Evolutionary conservation across 1,140 invertebrate genomes (phyloP), one percentile per base, ranked within the genome.

Genomic region (Bombus breviceps): DNA sequence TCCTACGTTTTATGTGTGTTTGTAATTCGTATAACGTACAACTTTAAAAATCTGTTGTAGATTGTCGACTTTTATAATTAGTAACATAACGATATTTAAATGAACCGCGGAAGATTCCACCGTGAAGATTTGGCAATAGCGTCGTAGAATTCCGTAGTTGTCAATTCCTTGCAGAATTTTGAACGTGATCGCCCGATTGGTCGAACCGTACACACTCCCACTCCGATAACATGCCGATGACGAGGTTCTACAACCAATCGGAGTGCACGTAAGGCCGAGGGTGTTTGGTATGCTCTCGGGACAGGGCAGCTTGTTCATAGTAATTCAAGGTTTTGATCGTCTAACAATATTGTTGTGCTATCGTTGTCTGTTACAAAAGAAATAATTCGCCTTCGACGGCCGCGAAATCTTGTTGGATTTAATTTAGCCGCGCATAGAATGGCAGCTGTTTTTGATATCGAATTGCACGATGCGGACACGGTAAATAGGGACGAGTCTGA

Each of bases 371-470:
- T 83, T 47, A 32, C 39, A 74, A 47, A 75, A 74, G 71, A 85
- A 77, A 41, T 78, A 76, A 78, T 74, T 69, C 41, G 59, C 43
- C 22, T 57, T 57, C 25, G 37, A 71, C 32, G 32, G 41, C 47
- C 64, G 64, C 41, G 62, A 47, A 37, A 75, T 66, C 34, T 64
- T 18, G 34, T 85, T 68, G 28, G n/a, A 37, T 81, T 71, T 34
- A 28, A 77, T 43, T 43, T 41, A 57, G 62, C 37, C n/a, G 76
- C 68, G 37, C 64, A 47, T 95, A 89, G 92, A 94, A 97, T 97
- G 97, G 97, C 97, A 93, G 97, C 96, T 91, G 96, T 98, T 92
- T 98, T 99, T 95, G 98, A 98, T 96, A 96, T 99, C 93, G 98
- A 99, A 95, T 96, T 98, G 92, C 97, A 97, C 90, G 97, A 97